Conservation (phyloP, 1,140 invertebrate genomes). For the Halictus rubicundus region DNA sequence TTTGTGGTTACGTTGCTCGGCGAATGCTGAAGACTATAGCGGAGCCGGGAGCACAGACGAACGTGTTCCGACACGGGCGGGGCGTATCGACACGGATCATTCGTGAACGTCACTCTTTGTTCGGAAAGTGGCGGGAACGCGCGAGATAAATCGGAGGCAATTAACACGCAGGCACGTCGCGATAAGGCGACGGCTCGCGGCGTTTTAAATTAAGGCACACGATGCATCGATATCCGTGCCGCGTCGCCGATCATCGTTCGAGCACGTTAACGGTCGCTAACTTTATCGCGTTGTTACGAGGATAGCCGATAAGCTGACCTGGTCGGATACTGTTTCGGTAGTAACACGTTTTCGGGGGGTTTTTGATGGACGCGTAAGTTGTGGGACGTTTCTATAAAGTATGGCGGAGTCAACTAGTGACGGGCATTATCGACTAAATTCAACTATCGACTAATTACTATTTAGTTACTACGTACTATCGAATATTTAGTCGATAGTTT, state of each 20-base stretch:
- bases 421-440: too few relatives aligned
- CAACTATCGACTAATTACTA: too few relatives aligned
- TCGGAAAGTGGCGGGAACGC: too few relatives aligned
- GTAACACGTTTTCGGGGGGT: neutral
- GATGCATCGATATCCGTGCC: slow-evolving; percentile 20
- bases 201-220: slow-evolving; percentile 39
- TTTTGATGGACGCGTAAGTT: too few relatives aligned
- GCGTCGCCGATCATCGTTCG: neutral
- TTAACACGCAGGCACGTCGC: slow-evolving; percentile 29
- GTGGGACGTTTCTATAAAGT: too few relatives aligned
- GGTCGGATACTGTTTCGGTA: neutral
- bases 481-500: too few relatives aligned
- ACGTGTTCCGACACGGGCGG: neutral
- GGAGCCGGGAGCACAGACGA: neutral
- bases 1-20: neutral
- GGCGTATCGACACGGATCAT: neutral
- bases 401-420: too few relatives aligned
- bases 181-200: slow-evolving; percentile 27
- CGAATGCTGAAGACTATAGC: neutral
- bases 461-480: too few relatives aligned
- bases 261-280: neutral
- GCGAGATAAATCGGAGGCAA: neutral
- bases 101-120: slow-evolving; percentile 17
- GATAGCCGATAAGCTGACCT: too few relatives aligned
- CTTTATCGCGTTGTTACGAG: neutral